Base-by-base conservation (phyloP, 2,113 vertebrate genomes). In the mouse (Mus musculus) region DNA sequence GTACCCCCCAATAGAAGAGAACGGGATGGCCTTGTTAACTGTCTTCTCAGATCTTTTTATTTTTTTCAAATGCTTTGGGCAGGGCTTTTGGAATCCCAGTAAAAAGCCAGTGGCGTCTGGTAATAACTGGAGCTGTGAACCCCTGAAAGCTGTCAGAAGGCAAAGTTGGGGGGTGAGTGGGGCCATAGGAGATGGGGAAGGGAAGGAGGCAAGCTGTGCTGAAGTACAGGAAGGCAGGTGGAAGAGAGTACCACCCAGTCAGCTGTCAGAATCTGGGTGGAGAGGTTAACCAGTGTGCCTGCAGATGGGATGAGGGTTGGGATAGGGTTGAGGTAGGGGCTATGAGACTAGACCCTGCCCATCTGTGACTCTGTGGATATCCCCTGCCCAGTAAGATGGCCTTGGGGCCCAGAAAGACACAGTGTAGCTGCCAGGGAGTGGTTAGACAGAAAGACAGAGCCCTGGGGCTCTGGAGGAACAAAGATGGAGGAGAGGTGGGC, bases 401-500 rank as follows among this genome's bases (percentile, higher is more conserved):
- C 92, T 16, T 7, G 49, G 86, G 16, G 0, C 1, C 4, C 0
- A 17, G 88, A 3, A 6, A 73, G 5, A 7, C n/a, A 20, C 9
- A 9, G 11, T 0, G 20, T 3, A 1, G 0, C 0, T 65, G 85
- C 46, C n/a, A 71, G 30, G 20, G 30, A 14, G 59, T 5, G 33
- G 36, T 9, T 30, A 12, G 28, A 2, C 0, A 36, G 89, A 52
- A 36, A 33, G 36, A 30, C 1, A 0, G 7, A 61, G 54, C 4
- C 14, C 22, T 1, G 9, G 84, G 56, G 13, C 5, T 61, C n/a
- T 5, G 24, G 22, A 42, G 20, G 63, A 24, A 8, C 36, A 19
- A 2, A 2, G 2, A 56, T 12, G 42, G 1, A 6, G 49, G 19
- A 56, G 36, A 61, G 67, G 13, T 5, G 13, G 2, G 11, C 9